Evolutionary conservation across 2,113 vertebrate genomes (phyloP).

Genomic region (Phocoena phocoena): DNA sequence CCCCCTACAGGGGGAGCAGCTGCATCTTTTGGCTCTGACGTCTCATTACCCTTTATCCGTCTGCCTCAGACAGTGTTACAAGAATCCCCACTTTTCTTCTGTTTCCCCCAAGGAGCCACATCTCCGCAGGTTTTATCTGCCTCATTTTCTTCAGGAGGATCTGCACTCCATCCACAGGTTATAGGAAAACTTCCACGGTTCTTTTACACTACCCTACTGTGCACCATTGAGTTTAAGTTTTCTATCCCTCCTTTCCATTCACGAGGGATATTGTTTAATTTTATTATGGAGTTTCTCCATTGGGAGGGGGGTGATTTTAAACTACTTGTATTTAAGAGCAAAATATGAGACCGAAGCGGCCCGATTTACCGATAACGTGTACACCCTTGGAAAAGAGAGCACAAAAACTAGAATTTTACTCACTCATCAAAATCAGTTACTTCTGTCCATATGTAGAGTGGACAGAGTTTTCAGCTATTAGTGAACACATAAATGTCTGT

Average conservation of each 20-base stretch:
- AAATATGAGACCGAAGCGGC: background rate
- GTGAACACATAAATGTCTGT: constrained; percentile 24
- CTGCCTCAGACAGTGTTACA: constrained; percentile 87
- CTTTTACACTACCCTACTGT: constrained; percentile 71
- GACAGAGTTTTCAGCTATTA: constrained; percentile 17
- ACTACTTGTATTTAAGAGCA: constrained; percentile 30
- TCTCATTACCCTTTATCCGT: constrained; percentile 85
- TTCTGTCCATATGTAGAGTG: constrained; percentile 3
- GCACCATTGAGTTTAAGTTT: constrained; percentile 57
- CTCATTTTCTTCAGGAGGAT: constrained; percentile 85
- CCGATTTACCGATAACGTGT: constrained; percentile 21
- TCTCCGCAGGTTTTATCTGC: constrained; percentile 86
- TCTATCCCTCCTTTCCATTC: constrained; percentile 65
- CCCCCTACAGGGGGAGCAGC: constrained; percentile 84
- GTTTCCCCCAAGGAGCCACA: constrained; percentile 87
- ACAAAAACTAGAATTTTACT: constrained; percentile 40
- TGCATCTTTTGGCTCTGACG: constrained; percentile 83
- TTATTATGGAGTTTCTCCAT: constrained; percentile 42
- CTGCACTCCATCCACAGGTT: constrained; percentile 87
- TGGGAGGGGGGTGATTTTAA: background rate
- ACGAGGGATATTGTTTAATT: constrained; percentile 51
- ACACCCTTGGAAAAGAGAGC: constrained; percentile 29
- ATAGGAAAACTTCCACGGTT: constrained; percentile 84
- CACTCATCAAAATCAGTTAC: constrained; percentile 8
- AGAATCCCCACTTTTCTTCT: constrained; percentile 88